phyloP scores from a whole-genome alignment of 2,888 invertebrate genomes.

The Nycteola revayana region DNA sequence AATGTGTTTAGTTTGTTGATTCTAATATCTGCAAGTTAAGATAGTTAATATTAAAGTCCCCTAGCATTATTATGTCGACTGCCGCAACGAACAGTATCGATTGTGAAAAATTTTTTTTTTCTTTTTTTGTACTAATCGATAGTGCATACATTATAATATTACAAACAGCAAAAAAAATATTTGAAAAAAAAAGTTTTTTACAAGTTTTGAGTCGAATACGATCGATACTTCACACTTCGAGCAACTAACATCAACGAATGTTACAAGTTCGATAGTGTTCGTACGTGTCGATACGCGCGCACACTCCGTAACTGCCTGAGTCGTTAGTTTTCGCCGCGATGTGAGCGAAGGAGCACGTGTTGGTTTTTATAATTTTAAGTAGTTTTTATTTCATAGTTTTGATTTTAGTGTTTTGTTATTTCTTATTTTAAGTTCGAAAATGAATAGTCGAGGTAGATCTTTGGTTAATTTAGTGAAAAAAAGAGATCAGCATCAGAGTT shows the following conservation, averaged over 20 bases:
- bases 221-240: not conserved
- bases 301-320: not conserved
- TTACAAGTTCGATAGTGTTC: not conserved
- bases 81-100: too few relatives aligned
- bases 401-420: too few relatives aligned
- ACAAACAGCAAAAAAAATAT: too few relatives aligned
- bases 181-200: not conserved
- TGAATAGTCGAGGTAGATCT: slow-evolving; percentile 3
- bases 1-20: too few relatives aligned
- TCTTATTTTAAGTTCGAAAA: slow-evolving; percentile 1
- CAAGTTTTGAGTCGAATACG: slow-evolving; percentile 1
- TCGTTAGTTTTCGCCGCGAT: slow-evolving; percentile 3
- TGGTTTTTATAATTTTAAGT: not conserved
- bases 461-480: slow-evolving; percentile 2
- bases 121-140: too few relatives aligned
- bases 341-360: not conserved
- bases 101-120: too few relatives aligned
- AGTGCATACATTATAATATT: too few relatives aligned
- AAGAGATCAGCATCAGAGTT: not conserved
- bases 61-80: too few relatives aligned
- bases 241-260: not conserved
- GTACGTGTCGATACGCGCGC: not conserved
- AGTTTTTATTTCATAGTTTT: slow-evolving; percentile 2
- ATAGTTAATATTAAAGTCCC: too few relatives aligned
- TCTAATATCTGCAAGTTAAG: too few relatives aligned